Evolutionary conservation across 2,888 invertebrate species (phyloP).

Genomic region (Heterodera filipjevi): DNA sequence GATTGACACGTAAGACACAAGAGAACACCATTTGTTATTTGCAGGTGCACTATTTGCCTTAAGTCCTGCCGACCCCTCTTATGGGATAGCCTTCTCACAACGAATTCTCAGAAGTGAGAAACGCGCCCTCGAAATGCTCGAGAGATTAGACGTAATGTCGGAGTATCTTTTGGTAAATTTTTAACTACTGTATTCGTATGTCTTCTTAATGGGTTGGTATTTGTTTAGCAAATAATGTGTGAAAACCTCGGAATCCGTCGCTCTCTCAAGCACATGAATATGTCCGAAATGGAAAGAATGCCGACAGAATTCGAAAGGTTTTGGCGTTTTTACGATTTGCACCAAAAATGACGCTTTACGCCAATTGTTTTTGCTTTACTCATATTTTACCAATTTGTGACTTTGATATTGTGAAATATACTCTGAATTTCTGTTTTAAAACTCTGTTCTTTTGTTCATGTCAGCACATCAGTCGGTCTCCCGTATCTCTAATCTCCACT

Average conservation of each 20-base stretch:
- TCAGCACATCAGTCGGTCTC: neutral
- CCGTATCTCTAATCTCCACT: conserved; percentile 6
- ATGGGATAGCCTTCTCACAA: conserved; percentile 25
- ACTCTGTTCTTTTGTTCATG: too few relatives aligned
- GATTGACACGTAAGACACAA: too few relatives aligned
- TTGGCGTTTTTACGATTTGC: neutral
- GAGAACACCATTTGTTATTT: neutral
- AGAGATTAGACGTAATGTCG: neutral
- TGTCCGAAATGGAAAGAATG: neutral
- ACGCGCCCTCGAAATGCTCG: neutral
- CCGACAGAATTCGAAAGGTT: neutral
- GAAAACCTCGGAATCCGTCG: neutral
- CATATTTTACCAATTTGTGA: neutral
- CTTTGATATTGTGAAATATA: neutral
- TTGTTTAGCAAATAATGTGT: conserved; percentile 1
- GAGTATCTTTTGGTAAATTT: neutral
- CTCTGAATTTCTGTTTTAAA: too few relatives aligned
- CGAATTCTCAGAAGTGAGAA: conserved; percentile 20
- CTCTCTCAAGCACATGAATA: neutral
- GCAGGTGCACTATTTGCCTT: conserved; percentile 24
- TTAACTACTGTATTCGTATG: too few relatives aligned
- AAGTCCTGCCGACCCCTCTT: conserved; percentile 25
- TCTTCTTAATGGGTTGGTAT: too few relatives aligned
- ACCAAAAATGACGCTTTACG: neutral
- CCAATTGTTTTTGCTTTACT: neutral